phyloP scores from a whole-genome alignment of 2,888 invertebrate species.

The Seira musarum region DNA sequence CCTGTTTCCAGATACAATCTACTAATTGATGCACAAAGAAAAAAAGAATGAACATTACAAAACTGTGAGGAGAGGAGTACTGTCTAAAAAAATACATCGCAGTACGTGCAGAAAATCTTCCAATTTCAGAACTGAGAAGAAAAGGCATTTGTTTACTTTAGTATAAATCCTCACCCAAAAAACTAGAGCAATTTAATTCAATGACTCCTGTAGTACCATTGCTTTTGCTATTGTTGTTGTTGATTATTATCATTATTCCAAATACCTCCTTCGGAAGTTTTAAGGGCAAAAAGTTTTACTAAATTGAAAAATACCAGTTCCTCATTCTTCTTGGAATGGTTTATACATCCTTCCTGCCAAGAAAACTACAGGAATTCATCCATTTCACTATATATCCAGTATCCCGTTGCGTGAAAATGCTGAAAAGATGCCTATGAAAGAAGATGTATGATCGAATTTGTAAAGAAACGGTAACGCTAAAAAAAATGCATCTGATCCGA shows the following conservation, averaged over 20 bases:
- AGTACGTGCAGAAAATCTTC: neutral
- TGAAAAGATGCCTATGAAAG: neutral
- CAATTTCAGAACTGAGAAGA: neutral
- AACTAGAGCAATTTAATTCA: conserved; percentile 5
- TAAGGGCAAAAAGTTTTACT: neutral
- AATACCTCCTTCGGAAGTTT: neutral
- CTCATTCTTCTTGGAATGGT: neutral
- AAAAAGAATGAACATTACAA: neutral
- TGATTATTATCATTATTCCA: conserved; percentile 3
- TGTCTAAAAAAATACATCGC: neutral
- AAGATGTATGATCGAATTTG: neutral
- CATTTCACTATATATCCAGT: neutral
- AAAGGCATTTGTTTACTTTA: neutral
- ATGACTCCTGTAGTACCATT: neutral
- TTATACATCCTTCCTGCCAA: conserved; percentile 8
- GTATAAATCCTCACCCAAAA: neutral
- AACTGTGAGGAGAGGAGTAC: neutral
- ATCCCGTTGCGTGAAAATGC: neutral
- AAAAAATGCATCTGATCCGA: too few relatives aligned
- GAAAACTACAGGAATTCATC: neutral
- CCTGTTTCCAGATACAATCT: too few relatives aligned
- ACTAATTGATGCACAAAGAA: neutral
- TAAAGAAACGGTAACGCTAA: too few relatives aligned
- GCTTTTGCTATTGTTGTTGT: neutral
- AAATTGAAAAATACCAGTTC: neutral